Base-by-base conservation (phyloP, 1,140 invertebrate genomes). In the Zaprionus nigranus region DNA sequence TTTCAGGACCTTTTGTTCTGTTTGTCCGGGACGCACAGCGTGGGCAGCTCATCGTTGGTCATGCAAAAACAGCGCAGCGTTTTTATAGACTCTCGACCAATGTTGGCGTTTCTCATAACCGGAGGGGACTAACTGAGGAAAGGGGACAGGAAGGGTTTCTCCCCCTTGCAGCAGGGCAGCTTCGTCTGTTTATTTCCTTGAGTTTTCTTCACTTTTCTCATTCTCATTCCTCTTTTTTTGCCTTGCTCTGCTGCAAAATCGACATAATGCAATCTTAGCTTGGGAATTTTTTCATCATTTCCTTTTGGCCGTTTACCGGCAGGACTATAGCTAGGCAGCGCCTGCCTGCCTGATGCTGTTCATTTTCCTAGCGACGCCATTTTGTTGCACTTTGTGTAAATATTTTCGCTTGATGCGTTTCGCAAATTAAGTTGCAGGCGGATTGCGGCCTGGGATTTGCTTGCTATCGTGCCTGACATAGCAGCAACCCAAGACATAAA, bases 201-300 rank as follows among this genome's bases (percentile, higher is more conserved):
- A 24, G n/a, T 70, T 79, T 75, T 53, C 11, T 56, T 36, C 20
- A 15, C 38, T 65, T 75, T 65, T 61, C 11, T n/a, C 40, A 9
- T 17, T 17, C 40, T 46, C 1, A 2, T 69, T 43, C 53, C 15
- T 26, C 7, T 20, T 4, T 13, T 13, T 68, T 69, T n/a, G n/a
- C n/a, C n/a, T 63, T 26, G 24, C 24, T 79, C 26, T 28, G 36
- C 24, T 22, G 7, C 84, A 88, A 83, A 87, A 87, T 88, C 84
- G 84, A 84, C 84, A 84, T 88, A 88, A 88, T 88, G 85, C 81
- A 90, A 84, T 88, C 88, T 90, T 60, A 79, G 79, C 85, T 71
- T 73, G 58, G 61, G 59, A 59, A 67, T 79, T 77, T 73, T 60
- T 70, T 61, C 65, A 68, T 71, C 65, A 67, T 67, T 72, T 65